phyloP scores from a whole-genome alignment of 2,797 vertebrate genomes.

The Centropyge bicolor region DNA sequence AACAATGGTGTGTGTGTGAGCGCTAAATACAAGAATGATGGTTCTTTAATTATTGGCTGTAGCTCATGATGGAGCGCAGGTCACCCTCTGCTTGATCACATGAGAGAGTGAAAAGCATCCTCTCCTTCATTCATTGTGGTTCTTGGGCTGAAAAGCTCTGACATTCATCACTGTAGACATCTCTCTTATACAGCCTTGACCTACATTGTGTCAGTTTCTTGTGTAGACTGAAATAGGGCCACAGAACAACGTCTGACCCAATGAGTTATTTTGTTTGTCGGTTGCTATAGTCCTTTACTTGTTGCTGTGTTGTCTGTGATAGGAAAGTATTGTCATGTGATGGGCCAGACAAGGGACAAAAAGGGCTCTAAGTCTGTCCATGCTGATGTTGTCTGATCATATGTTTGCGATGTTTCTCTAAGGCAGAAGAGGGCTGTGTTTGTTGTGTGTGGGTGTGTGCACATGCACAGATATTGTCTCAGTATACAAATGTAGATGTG shows the following conservation, averaged over 20 bases:
- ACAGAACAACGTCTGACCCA: neutral
- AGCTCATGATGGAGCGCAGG: conserved; percentile 17
- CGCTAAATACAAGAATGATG: neutral
- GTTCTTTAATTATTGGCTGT: conserved; percentile 20
- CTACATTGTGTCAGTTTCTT: conserved; percentile 42
- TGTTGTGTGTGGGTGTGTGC: conserved; percentile 29
- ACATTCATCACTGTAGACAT: conserved; percentile 24
- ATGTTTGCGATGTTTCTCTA: conserved; percentile 31
- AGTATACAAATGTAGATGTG: conserved; percentile 33
- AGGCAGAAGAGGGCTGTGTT: conserved; percentile 26
- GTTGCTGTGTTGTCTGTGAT: conserved; percentile 19
- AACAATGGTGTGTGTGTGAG: neutral
- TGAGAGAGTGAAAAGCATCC: conserved; percentile 26
- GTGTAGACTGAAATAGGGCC: conserved; percentile 9
- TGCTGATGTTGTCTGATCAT: conserved; percentile 42
- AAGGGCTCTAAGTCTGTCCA: conserved; percentile 7
- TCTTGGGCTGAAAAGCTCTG: neutral
- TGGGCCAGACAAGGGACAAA: conserved; percentile 17
- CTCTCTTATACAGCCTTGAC: conserved; percentile 49
- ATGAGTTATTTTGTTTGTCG: conserved; percentile 39
- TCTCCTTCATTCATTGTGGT: neutral
- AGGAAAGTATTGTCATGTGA: conserved; percentile 31
- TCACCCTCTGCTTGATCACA: conserved; percentile 30
- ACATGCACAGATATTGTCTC: conserved; percentile 24
- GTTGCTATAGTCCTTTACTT: conserved; percentile 49